These are phyloP conservation scores for Melanotaenia maccullochi DNA, from an alignment of 2,797 vertebrate species.

Conservation along the genomic window DNA sequence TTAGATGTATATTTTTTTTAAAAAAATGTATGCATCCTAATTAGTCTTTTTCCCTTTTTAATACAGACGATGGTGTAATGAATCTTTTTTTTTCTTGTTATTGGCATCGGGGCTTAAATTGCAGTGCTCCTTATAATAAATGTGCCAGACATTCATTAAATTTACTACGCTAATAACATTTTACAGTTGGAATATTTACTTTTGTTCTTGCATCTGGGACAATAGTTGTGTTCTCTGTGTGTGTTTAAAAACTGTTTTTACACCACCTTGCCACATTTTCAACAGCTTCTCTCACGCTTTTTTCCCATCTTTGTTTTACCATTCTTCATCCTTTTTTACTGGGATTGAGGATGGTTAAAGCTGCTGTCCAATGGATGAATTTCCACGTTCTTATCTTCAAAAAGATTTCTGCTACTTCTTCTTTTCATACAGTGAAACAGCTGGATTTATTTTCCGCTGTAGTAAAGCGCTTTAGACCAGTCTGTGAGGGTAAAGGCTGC, in stretches of 20 bases:
- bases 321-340: slow-evolving; percentile 1
- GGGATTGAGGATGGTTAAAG: neutral
- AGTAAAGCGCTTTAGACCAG: slow-evolving; percentile 38
- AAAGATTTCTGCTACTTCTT: slow-evolving; percentile 30
- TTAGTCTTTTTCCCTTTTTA: too few species aligned
- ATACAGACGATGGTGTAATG: too few species aligned
- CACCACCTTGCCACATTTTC: slow-evolving; percentile 4
- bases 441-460: slow-evolving; percentile 9
- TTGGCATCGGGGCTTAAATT: too few species aligned
- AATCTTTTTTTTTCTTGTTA: too few species aligned
- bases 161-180: too few species aligned
- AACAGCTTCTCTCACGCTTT: neutral
- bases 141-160: too few species aligned
- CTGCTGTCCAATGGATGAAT: slow-evolving; percentile 5
- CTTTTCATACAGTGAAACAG: neutral
- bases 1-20: too few species aligned
- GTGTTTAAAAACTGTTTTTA: neutral
- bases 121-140: too few species aligned
- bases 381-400: slow-evolving; percentile 11
- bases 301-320: slow-evolving; percentile 2
- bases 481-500: slow-evolving; percentile 55
- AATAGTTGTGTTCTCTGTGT: neutral
- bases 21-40: too few species aligned
- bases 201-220: too few species aligned
- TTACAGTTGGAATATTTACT: too few species aligned